Conservation (phyloP, 2,797 vertebrate species). For the Mycteria americana region DNA sequence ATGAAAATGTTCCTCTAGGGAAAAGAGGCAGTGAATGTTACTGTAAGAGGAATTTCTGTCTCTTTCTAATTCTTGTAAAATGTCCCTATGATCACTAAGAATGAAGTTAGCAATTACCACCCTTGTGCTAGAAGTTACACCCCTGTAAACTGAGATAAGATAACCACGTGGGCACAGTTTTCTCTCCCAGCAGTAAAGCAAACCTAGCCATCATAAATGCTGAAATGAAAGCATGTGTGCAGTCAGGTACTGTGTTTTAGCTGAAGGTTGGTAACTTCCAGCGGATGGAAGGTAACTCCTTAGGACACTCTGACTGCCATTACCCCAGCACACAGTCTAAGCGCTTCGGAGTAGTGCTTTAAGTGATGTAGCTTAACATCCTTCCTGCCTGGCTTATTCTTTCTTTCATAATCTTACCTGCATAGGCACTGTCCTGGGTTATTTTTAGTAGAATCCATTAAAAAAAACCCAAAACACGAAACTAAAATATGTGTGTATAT, state of each 20-base stretch:
- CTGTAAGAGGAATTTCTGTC: not conserved
- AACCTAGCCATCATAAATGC: not conserved
- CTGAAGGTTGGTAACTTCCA: not conserved
- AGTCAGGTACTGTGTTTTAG: not conserved
- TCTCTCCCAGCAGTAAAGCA: not conserved
- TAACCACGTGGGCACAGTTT: accelerated
- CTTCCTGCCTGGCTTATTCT: not conserved
- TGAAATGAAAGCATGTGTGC: not conserved
- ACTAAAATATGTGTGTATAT: not conserved
- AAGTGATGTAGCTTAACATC: not conserved
- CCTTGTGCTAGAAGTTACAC: not conserved
- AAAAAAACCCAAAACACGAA: not conserved
- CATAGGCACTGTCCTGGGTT: not conserved
- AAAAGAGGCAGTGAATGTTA: not conserved
- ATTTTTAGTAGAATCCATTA: not conserved
- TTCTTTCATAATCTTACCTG: not conserved
- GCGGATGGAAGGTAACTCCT: not conserved
- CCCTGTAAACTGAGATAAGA: not conserved
- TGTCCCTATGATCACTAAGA: not conserved
- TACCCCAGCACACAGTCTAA: not conserved
- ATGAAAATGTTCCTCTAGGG: not conserved
- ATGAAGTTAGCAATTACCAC: not conserved
- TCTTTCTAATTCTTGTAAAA: not conserved
- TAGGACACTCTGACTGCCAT: not conserved
- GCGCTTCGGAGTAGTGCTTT: not conserved